These are phyloP conservation scores for Enteromius argenteus DNA, from an alignment of 2,797 vertebrate genomes.

Conservation along the genomic window DNA sequence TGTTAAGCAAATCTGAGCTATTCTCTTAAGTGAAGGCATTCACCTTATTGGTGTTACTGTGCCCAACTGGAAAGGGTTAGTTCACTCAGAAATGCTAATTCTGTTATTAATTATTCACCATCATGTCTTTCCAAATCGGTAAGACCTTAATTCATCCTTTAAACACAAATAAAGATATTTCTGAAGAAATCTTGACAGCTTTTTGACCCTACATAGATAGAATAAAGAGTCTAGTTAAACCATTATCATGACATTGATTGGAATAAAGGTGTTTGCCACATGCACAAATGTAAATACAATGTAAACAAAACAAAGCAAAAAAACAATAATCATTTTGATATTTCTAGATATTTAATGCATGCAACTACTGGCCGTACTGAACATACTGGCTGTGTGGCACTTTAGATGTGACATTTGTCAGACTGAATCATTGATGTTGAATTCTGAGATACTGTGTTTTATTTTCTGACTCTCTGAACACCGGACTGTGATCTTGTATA, in stretches of 20 bases:
- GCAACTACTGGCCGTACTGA: neutral
- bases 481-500: neutral
- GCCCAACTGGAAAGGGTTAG: neutral
- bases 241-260: neutral
- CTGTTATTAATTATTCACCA: too few relatives aligned
- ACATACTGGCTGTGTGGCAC: neutral
- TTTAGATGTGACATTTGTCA: neutral
- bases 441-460: conserved; percentile 7
- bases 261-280: neutral
- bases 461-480: conserved; percentile 9
- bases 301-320: neutral
- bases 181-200: too few relatives aligned
- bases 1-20: neutral
- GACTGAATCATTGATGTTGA: neutral
- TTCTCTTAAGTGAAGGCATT: neutral
- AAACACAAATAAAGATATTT: too few relatives aligned
- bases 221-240: neutral
- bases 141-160: too few relatives aligned
- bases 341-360: neutral
- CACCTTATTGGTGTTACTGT: neutral
- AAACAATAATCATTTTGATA: neutral
- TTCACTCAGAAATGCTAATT: too few relatives aligned
- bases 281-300: neutral
- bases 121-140: too few relatives aligned
- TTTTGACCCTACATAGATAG: too few relatives aligned